A percentile compares a stretch with the other conserved stretches of the same genome.
phyloP scores from a whole-genome alignment of 2,113 vertebrate genomes.

The Rhabdomys dilectus region DNA sequence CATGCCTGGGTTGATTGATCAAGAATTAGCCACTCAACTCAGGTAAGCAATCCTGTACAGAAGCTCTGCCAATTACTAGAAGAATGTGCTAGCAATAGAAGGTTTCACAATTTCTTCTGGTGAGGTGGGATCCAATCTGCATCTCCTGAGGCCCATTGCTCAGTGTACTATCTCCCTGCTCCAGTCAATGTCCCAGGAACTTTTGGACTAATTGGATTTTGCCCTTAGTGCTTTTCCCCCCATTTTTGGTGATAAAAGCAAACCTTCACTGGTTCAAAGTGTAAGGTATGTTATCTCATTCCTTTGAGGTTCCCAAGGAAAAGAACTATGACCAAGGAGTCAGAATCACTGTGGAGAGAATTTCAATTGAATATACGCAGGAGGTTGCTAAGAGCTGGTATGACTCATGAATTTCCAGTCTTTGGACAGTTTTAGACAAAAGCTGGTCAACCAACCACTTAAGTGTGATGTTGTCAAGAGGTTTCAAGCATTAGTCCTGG shows the following conservation, averaged over 20 bases:
- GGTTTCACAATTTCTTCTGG: not conserved
- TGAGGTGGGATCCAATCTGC: not conserved
- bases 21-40: not conserved
- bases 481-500: not conserved
- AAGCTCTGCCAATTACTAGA: not conserved
- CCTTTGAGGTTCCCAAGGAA: not conserved
- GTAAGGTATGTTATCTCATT: not conserved
- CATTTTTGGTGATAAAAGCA: not conserved
- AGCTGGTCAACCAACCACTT: not conserved
- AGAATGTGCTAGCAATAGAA: not conserved
- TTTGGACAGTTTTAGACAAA: not conserved
- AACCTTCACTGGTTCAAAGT: constrained; percentile 35
- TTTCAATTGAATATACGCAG: not conserved
- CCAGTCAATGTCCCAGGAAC: not conserved
- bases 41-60: not conserved
- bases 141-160: not conserved
- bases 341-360: not conserved
- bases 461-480: not conserved
- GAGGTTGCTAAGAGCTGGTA: not conserved
- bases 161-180: not conserved
- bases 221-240: not conserved
- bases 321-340: not conserved
- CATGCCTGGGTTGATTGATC: not conserved
- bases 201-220: not conserved
- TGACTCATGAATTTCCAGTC: not conserved